phyloP scores from a whole-genome alignment of 2,797 vertebrate genomes.

The Lithobates pipiens region DNA sequence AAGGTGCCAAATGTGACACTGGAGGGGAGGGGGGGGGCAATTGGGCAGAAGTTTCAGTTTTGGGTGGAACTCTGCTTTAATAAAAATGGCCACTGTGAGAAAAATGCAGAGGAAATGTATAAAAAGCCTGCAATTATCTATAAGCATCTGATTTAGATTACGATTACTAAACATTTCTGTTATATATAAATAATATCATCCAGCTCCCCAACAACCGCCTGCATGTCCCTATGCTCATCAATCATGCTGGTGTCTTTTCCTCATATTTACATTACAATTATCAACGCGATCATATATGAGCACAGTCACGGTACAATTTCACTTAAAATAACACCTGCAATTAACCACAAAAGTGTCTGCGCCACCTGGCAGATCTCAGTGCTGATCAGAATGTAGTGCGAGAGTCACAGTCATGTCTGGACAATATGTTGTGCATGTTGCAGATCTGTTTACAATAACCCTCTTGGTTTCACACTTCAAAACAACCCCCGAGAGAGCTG shows the following conservation, averaged over 20 bases:
- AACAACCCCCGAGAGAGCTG: constrained; percentile 19
- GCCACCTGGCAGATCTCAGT: not conserved
- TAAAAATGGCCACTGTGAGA: too few species aligned
- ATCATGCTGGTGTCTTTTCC: not conserved
- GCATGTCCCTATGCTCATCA: constrained; percentile 5
- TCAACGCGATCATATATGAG: not conserved
- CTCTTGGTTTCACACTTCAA: constrained; percentile 14
- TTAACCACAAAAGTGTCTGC: not conserved
- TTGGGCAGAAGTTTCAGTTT: too few species aligned
- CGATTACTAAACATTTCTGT: too few species aligned
- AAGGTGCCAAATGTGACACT: too few species aligned
- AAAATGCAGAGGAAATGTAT: too few species aligned
- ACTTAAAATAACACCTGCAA: constrained; percentile 1
- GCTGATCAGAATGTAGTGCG: not conserved
- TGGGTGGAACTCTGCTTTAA: too few species aligned
- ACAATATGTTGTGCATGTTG: constrained; percentile 51
- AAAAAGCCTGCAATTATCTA: too few species aligned
- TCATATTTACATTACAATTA: constrained; percentile 28
- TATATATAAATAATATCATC: not conserved
- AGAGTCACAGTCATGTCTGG: constrained; percentile 2
- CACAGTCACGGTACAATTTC: not conserved
- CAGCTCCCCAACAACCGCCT: not conserved
- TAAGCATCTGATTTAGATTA: too few species aligned
- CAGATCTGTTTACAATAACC: constrained; percentile 39
- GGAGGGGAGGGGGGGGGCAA: too few species aligned